phyloP scores from a whole-genome alignment of 1,140 invertebrate genomes.

The Wiebesia pumilae region DNA sequence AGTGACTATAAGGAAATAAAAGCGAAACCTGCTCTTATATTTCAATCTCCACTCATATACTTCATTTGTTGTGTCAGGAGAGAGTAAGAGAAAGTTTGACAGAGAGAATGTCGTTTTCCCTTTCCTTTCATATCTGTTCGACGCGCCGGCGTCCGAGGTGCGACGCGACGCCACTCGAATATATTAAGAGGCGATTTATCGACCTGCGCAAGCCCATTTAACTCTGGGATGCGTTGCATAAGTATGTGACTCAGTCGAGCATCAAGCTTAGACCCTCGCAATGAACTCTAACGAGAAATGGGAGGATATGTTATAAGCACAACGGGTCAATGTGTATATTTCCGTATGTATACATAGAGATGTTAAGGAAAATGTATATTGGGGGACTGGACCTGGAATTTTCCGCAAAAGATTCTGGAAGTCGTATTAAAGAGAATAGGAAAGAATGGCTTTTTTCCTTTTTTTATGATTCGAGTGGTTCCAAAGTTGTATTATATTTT shows the following conservation, averaged over 20 bases:
- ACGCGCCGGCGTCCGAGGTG: slow-evolving; percentile 20
- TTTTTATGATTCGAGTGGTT: too few species aligned
- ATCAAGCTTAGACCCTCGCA: background rate
- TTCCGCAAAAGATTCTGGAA: slow-evolving; percentile 12
- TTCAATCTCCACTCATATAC: background rate
- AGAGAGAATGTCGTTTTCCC: slow-evolving; percentile 10
- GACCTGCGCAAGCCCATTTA: slow-evolving; percentile 28
- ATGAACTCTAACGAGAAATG: slow-evolving; percentile 11
- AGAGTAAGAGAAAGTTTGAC: background rate
- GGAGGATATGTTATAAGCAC: slow-evolving; percentile 9
- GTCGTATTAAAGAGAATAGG: background rate
- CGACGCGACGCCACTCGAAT: slow-evolving; percentile 24
- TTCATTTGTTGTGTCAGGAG: background rate
- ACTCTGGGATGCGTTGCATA: slow-evolving; percentile 13
- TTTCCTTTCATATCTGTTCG: slow-evolving; percentile 18
- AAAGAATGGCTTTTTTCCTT: background rate
- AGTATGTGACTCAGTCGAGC: slow-evolving; percentile 17
- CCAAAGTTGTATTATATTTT: too few species aligned
- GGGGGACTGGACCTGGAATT: background rate
- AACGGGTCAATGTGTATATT: background rate
- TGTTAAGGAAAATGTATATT: background rate
- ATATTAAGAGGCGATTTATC: slow-evolving; percentile 45
- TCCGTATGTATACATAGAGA: background rate
- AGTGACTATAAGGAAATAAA: slow-evolving; percentile 12
- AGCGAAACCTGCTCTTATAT: slow-evolving; percentile 1